phyloP scores from a whole-genome alignment of 1,140 invertebrate genomes.

The Plutomurus gul region DNA sequence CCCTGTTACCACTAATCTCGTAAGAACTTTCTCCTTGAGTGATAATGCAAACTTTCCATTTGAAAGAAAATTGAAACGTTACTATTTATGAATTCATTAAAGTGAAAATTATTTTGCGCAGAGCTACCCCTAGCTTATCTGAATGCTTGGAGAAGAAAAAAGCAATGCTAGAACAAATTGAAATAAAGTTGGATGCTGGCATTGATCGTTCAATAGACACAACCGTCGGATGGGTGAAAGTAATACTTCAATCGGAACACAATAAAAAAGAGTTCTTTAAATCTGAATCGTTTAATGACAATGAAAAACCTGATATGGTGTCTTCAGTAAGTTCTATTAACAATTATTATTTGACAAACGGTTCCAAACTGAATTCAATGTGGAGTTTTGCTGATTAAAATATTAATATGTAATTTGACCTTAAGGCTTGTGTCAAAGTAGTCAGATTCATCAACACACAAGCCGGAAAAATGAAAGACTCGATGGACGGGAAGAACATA shows the following conservation, averaged over 20 bases:
- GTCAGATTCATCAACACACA: constrained; percentile 80
- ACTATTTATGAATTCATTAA: constrained; percentile 6
- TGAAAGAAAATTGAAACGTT: too few species aligned
- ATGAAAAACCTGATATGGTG: constrained; percentile 56
- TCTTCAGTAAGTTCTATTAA: constrained; percentile 58
- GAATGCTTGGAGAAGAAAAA: constrained; percentile 88
- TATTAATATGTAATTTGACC: not conserved
- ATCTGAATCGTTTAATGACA: constrained; percentile 70
- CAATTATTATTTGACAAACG: too few species aligned
- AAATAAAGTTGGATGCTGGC: constrained; percentile 87
- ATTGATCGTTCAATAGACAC: constrained; percentile 77
- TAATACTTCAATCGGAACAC: constrained; percentile 89
- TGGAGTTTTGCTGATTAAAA: not conserved
- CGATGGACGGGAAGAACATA: constrained; percentile 92
- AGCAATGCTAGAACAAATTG: constrained; percentile 81
- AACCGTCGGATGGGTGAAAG: constrained; percentile 87
- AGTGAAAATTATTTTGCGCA: constrained; percentile 60
- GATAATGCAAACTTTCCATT: too few species aligned
- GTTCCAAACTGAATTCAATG: not conserved
- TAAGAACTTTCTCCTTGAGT: constrained; percentile 60
- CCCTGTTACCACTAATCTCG: constrained; percentile 84
- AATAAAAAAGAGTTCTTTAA: constrained; percentile 92
- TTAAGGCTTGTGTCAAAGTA: constrained; percentile 83
- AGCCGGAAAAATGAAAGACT: constrained; percentile 77
- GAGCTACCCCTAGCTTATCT: constrained; percentile 83